phyloP scores from a whole-genome alignment of 2,888 invertebrate genomes.

The Catocala nupta region DNA sequence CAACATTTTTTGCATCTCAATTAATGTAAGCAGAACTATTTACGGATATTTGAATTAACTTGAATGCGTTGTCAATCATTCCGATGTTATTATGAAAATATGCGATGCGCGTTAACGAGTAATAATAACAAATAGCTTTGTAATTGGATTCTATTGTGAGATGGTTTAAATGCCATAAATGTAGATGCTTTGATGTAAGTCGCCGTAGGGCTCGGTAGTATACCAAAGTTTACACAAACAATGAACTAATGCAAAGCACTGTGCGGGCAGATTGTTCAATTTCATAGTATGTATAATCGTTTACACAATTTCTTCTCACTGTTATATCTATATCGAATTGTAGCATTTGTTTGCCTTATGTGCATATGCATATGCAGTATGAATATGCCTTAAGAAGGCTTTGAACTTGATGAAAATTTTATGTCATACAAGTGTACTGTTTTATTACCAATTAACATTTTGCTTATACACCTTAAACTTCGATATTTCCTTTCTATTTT shows the following conservation, averaged over 20 bases:
- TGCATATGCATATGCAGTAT: too few species aligned
- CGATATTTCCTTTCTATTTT: slow-evolving; percentile 19
- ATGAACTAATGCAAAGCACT: slow-evolving; percentile 22
- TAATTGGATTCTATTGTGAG: slow-evolving; percentile 47
- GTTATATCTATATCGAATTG: slow-evolving; percentile 14
- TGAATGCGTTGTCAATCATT: slow-evolving; percentile 34
- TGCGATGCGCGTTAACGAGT: slow-evolving; percentile 41
- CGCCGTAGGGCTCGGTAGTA: slow-evolving; percentile 21
- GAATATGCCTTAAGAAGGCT: slow-evolving; percentile 10
- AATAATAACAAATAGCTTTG: slow-evolving; percentile 49
- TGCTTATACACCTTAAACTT: slow-evolving; percentile 14
- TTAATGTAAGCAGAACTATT: background rate
- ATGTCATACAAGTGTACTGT: slow-evolving; percentile 7
- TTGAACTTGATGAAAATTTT: slow-evolving; percentile 25
- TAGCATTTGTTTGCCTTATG: slow-evolving; percentile 9
- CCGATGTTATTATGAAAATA: slow-evolving; percentile 22
- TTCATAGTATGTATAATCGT: slow-evolving; percentile 2
- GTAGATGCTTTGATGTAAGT: slow-evolving; percentile 10
- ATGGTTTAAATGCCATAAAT: slow-evolving; percentile 27
- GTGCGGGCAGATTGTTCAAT: too few species aligned
- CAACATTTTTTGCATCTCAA: background rate
- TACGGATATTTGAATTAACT: background rate
- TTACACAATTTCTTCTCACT: slow-evolving; percentile 17
- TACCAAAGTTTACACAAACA: slow-evolving; percentile 31
- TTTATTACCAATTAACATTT: slow-evolving; percentile 23